Base-by-base conservation (phyloP, 92 coral and sea anemone species). In the Porites cylindrica region DNA sequence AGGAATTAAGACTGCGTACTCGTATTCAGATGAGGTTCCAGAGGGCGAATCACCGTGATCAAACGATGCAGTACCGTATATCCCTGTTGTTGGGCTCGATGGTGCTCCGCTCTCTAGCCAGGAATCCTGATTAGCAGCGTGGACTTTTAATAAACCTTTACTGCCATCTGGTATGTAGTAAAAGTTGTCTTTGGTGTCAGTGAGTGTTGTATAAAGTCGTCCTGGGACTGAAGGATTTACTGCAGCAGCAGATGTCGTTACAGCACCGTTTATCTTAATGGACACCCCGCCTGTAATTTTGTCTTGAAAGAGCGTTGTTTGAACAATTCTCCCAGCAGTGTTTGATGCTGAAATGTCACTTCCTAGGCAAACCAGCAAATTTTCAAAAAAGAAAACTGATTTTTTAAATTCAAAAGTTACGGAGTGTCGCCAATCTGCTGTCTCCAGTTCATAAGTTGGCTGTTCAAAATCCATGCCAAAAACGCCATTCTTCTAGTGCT, bases 231-330 rank as follows among this genome's bases (percentile, higher is more conserved):
- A 38, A 38, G 47, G 47, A 26, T 18, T 58, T 7, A 17, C 2
- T 26, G 43, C 17, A 9, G 10, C 50, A 13, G 81, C 10, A 43
- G 62, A 50, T 6, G 13, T 23, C 50, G 72, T 83, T 0, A 5
- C 8, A 9, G 9, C 78, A 21, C 84, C 85, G 54, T 87, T 73
- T 7, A 89, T 75, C 63, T 76, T 47, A n/a, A 94, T 86, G 8
- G 65, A 68, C 12, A 71, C 7, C 13, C 64, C 86, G 24, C 68
- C 52, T 8, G 38, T 50, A 1, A 91, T 85, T 18, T 90, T 90
- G 77, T 95, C 93, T 88, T 95, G 98, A 72, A 95, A 95, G 29
- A 95, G 76, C 21, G 98, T 94, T 59, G 98, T 94, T 65, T 92
- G 93, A 14, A 84, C 78, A 21, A 51, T 52, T 83, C 19, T 67